Evolutionary conservation across 2,888 invertebrate genomes (phyloP), one percentile per base, ranked within the genome.

Genomic region (Amphipoea oculea): DNA sequence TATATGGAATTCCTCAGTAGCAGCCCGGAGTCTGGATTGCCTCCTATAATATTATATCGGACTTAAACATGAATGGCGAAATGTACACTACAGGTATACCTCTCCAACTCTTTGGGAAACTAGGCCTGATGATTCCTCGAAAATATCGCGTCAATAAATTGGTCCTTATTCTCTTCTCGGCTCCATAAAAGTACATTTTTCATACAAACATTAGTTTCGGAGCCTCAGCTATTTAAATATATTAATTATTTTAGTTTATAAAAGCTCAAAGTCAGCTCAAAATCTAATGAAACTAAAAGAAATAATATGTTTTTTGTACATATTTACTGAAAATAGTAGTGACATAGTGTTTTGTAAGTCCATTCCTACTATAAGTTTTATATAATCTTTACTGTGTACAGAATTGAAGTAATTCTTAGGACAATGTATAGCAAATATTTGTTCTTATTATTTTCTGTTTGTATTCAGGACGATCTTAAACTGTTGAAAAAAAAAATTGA

Each of bases 181-280:
- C 91, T 91, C 91, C 86, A 87, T 88, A 86, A 87, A 95, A 95
- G 95, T 95, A 95, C 95, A 95, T 90, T 91, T 91, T 90, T 84
- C 88, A 88, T 85, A 85, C 36, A 85, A 73, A 48, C 71, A 69
- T 82, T 75, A 85, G 73, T 81, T 87, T 88, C 79, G 88, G 91
- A 91, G 92, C 91, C 82, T 74, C 86, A 78, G 82, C 75, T 85
- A 89, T 86, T 77, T 88, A 92, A 87, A 86, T 86, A 87, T 88
- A 82, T 86, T 91, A 92, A 92, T 91, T 89, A 89, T 89, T 94
- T 95, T 96, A 95, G 94, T 96, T 96, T 94, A 70, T 93, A 92
- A 94, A 96, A 96, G 96, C 96, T 96, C 96, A 96, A 97, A 96
- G 94, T 93, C 92, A 96, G 96, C 96, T 97, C 96, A 96, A 96